phyloP scores from a whole-genome alignment of 2,797 vertebrate genomes.

The Lateolabrax maculatus region DNA sequence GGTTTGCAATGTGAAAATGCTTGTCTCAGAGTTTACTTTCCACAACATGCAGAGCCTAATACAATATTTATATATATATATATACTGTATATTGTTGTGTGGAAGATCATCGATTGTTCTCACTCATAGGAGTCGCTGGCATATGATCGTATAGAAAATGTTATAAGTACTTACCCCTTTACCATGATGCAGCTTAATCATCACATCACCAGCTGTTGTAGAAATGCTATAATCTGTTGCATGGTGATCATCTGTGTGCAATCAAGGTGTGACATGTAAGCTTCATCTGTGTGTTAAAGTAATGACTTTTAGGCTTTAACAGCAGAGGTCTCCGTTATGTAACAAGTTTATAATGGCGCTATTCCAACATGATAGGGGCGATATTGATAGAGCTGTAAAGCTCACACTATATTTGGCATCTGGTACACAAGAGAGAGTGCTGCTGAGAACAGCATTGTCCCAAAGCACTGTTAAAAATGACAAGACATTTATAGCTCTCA shows the following conservation, averaged over 20 bases:
- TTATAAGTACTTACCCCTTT: background rate
- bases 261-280: background rate
- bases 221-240: background rate
- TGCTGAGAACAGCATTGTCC: background rate
- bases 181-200: background rate
- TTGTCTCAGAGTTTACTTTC: background rate
- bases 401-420: background rate
- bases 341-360: background rate
- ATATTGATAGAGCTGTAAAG: background rate
- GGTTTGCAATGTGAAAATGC: background rate
- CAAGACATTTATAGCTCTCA: background rate
- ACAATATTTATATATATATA: too few species aligned
- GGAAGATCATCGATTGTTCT: background rate
- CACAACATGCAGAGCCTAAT: background rate
- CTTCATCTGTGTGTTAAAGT: conserved; percentile 8
- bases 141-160: too few species aligned
- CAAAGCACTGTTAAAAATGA: background rate
- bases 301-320: background rate
- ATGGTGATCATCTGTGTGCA: conserved; percentile 2
- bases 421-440: background rate
- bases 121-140: background rate
- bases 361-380: background rate
- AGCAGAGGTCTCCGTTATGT: background rate
- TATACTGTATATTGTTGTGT: too few species aligned
- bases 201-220: conserved; percentile 16